Evolutionary conservation across 1,140 invertebrate species (phyloP), one percentile per base, ranked within the genome.

Genomic region (Monochamus saltuarius): DNA sequence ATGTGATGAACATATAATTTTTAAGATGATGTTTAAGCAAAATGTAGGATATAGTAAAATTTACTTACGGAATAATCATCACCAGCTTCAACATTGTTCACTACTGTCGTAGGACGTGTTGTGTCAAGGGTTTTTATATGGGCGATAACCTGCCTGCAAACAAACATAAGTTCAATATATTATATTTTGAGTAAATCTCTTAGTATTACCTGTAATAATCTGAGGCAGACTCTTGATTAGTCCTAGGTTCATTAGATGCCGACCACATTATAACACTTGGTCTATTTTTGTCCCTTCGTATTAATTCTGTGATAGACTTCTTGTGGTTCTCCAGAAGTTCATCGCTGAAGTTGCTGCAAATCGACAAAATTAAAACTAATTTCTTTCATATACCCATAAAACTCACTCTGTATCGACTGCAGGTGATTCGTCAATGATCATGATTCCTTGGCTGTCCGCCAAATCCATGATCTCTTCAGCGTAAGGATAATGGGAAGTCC

Each of bases 401-500:
- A 73, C 58, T 54, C 59, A 66, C 84, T 89, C 88, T 9, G 95
- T 89, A 72, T 95, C 90, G 9, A 97, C 94, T 45, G 92, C 93
- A 0, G 96, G 95, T 73, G 91, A 92, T 77, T 99, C 97, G 72
- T 95, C 90, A 64, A 98, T 95, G 14, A 98, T 90, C 76, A 95
- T 92, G 66, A 99, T 94, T 39, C 96, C 96, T 62, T 90, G 83
- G 70, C 88, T 84, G 75, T 98, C 96, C 34, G 95, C 94, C 73
- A 93, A 82, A 75, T 97, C 92, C 84, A 98, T 92, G 34, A 97
- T 89, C 80, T 99, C 96, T 71, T 99, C 97, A 1, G 94, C 92
- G 78, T 99, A 99, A 8, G 97, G 97, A 80, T 99, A 99, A 76
- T 99, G 97, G 0, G 95, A 97, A 0, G 97, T 99, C 16, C 97